Evolutionary conservation across 2,113 vertebrate species (phyloP), one percentile per base, ranked within the genome.

Genomic region (Marmota flaviventris): DNA sequence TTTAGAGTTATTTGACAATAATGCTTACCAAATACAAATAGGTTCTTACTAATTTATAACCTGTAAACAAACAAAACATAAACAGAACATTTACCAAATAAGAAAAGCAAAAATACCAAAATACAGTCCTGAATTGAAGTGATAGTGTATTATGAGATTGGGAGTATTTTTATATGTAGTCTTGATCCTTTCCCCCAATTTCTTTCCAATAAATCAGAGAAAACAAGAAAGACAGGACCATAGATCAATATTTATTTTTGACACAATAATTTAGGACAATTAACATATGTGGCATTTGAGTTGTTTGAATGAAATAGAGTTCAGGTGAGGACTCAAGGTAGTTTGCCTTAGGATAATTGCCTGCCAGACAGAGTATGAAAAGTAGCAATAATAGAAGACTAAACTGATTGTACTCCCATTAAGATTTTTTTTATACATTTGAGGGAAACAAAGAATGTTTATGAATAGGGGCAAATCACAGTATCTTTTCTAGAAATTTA

Each of bases 21-120:
- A 72, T 85, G 32, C n/a, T 93, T 93, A 73, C 42, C 78, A 93
- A 87, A 84, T 73, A 48, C 37, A 81, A 96, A 88, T 61, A 91
- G 18, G 5, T 78, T 51, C 77, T 91, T 65, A 81, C 10, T 78
- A 69, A 89, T 67, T 95, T 85, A 92, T 75, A 89, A 73, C 73
- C 24, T 83, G 48, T 85, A 42, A 94, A 85, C 13, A 90, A 87
- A 85, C n/a, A 92, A 73, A 78, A 70, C 65, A 29, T 79, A 85
- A 91, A n/a, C 6, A 72, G 56, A 88, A 73, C 3, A 27, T 70
- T 92, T 75, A 45, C 13, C 22, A 73, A 14, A 8, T 51, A 25
- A 96, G 34, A n/a, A 89, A 83, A 81, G 58, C 45, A 48, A 73
- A 63, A 92, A n/a, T 81, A 2, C 34, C 13, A 75, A 84, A 92